Percentiles rank a stretch among this genome's conserved stretches.
These are phyloP conservation scores for Vanacampus margaritifer DNA, from an alignment of 2,113 vertebrate genomes.

Conservation along the genomic window DNA sequence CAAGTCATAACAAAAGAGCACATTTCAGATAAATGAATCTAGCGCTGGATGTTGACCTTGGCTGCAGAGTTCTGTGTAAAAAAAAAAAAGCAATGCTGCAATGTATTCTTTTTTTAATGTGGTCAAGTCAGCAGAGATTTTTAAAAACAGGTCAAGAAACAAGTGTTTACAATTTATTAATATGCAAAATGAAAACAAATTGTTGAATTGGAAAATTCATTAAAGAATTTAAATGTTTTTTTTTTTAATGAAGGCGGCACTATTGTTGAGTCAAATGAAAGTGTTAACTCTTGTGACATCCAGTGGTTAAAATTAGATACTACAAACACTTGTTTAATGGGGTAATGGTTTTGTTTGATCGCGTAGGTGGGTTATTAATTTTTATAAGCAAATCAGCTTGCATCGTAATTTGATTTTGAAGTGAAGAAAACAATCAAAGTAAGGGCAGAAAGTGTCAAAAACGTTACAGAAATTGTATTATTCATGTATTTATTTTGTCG, in stretches of 20 bases:
- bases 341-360: no score
- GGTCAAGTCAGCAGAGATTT: neutral
- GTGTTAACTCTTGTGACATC: constrained; percentile 10
- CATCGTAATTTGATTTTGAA: no score
- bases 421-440: no score
- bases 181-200: no score
- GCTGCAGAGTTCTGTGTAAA: no score
- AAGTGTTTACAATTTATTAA: no score
- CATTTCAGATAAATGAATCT: constrained; percentile 6
- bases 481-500: neutral
- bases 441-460: no score
- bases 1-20: constrained; percentile 1
- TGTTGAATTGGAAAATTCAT: neutral
- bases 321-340: neutral
- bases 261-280: neutral
- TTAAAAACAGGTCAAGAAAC: neutral
- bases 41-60: constrained; percentile 2
- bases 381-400: no score
- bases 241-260: neutral
- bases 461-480: no score
- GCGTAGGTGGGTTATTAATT: no score
- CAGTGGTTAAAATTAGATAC: constrained; percentile 23
- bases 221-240: neutral
- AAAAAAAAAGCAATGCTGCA: no score
- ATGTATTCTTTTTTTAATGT: neutral